These are phyloP conservation scores for rat (Rattus norvegicus) DNA, from an alignment of 2,113 vertebrate species.

Conservation along the genomic window GRCr8 NC_086019.1:160516501-160517000, in stretches of 20 bases:
- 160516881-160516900: neutral
- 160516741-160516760: neutral
- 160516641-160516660: neutral
- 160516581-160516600: too few species aligned
- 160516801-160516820: neutral
- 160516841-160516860: neutral
- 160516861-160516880: rapidly evolving
- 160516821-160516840: neutral
- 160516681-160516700: rapidly evolving
- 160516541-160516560: neutral
- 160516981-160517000: neutral
- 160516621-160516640: neutral
- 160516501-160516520: neutral
- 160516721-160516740: neutral
- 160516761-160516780: neutral
- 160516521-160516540: neutral
- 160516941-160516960: neutral
- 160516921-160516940: neutral
- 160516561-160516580: neutral
- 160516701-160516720: neutral
- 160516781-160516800: neutral
- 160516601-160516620: neutral
- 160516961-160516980: neutral
- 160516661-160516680: neutral
- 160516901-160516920: neutral